Conservation (phyloP, 2,888 invertebrate species). For the Chirona hameri region DNA sequence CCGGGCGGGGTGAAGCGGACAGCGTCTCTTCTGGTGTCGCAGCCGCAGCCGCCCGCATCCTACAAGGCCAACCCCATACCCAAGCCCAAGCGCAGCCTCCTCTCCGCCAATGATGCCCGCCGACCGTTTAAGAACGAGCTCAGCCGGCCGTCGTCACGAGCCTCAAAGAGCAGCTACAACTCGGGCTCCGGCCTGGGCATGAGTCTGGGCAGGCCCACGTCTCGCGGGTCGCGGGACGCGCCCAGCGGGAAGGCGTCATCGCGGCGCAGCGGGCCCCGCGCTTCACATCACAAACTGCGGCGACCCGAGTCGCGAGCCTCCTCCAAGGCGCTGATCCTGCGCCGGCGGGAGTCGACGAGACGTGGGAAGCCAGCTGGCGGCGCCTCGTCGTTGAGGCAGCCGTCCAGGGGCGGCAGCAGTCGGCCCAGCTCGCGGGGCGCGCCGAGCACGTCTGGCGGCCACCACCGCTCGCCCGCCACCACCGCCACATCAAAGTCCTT, state of each 20-base stretch:
- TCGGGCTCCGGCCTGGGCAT: background rate
- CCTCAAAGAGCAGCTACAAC: slow-evolving; percentile 10
- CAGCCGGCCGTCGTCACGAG: background rate
- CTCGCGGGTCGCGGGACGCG: background rate
- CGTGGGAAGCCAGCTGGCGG: background rate
- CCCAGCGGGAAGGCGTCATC: background rate
- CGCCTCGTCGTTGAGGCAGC: background rate
- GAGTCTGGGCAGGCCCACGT: background rate
- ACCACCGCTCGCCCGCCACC: background rate
- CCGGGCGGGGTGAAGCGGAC: slow-evolving; percentile 3
- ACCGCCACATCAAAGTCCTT: background rate
- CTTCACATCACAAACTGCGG: background rate
- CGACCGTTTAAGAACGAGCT: background rate
- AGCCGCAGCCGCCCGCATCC: background rate
- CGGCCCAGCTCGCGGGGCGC: background rate
- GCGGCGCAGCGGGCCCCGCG: background rate
- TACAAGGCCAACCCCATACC: slow-evolving; percentile 8
- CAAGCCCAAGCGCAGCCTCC: background rate
- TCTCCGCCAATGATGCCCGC: background rate
- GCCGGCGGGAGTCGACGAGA: background rate
- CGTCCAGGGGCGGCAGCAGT: background rate
- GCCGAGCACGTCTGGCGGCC: background rate
- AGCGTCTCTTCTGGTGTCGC: background rate
- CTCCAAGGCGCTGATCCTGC: slow-evolving; percentile 3
- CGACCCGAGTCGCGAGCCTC: slow-evolving; percentile 22